phyloP scores from a whole-genome alignment of 2,113 vertebrate genomes.

The Oreocharis arfaki region DNA sequence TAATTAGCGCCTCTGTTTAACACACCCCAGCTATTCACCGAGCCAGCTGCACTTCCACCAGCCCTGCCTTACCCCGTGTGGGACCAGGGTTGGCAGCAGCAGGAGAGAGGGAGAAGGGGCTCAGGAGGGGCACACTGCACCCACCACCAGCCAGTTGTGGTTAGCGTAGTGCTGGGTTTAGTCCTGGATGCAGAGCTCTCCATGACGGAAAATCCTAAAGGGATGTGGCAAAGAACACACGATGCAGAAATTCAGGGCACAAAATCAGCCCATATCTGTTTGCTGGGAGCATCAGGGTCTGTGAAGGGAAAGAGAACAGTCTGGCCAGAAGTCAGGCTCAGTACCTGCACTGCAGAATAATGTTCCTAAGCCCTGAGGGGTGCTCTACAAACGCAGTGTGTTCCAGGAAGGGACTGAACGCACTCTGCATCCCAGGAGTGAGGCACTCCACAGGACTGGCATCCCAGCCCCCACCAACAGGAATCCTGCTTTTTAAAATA shows the following conservation, averaged over 20 bases:
- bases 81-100: not conserved
- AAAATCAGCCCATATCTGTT: not conserved
- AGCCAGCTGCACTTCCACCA: not conserved
- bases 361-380: not conserved
- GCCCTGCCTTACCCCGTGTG: rapidly evolving
- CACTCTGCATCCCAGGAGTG: not conserved
- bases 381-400: not conserved
- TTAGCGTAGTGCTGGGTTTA: not conserved
- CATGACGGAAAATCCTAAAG: not conserved
- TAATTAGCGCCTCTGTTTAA: not conserved
- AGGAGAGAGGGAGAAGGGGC: not conserved
- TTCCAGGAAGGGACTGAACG: not conserved
- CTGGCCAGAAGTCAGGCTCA: not conserved
- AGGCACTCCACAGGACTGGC: not conserved
- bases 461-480: not conserved
- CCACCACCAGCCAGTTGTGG: not conserved
- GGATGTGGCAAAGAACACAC: not conserved
- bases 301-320: not conserved
- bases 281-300: not conserved
- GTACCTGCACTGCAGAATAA: not conserved
- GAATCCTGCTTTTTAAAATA: not conserved
- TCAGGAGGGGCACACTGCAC: not conserved
- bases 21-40: not conserved
- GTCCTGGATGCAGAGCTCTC: not conserved
- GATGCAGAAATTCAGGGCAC: not conserved